Conservation (phyloP, 2,113 vertebrate species). For the Lepisosteus oculatus region DNA sequence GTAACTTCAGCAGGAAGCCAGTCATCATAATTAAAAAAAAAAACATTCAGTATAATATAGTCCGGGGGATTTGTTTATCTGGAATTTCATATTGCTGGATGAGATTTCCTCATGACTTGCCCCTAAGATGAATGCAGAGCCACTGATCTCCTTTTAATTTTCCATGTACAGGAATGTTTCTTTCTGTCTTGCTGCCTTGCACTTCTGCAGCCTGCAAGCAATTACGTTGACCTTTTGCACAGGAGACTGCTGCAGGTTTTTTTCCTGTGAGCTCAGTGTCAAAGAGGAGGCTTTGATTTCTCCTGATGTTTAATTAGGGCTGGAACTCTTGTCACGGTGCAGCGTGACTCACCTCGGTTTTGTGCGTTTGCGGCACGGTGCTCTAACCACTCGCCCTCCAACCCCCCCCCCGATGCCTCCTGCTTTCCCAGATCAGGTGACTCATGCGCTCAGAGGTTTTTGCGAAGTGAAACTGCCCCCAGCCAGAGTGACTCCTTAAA, state of each 20-base stretch:
- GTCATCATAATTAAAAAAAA: too few species aligned
- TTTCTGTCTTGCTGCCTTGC: too few species aligned
- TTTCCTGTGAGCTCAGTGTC: neutral
- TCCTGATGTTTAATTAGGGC: neutral
- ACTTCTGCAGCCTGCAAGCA: conserved; percentile 12
- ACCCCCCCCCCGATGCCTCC: neutral
- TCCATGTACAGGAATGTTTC: too few species aligned
- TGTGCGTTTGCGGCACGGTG: neutral
- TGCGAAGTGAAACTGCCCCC: too few species aligned
- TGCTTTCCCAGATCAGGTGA: neutral
- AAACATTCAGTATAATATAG: too few species aligned
- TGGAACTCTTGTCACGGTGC: neutral
- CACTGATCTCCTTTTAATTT: too few species aligned
- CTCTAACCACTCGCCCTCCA: neutral
- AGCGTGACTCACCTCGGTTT: neutral
- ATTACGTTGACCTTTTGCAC: conserved; percentile 10
- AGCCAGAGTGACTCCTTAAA: too few species aligned
- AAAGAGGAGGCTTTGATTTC: conserved; percentile 1
- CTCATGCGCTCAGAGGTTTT: neutral
- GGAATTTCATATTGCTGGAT: too few species aligned
- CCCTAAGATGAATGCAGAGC: too few species aligned
- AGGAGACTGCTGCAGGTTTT: neutral
- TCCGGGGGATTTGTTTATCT: too few species aligned
- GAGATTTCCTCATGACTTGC: too few species aligned
- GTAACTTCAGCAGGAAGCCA: too few species aligned